Evolutionary conservation across 1,140 invertebrate genomes (phyloP).

Genomic region (Dendrolimus punctatus): DNA sequence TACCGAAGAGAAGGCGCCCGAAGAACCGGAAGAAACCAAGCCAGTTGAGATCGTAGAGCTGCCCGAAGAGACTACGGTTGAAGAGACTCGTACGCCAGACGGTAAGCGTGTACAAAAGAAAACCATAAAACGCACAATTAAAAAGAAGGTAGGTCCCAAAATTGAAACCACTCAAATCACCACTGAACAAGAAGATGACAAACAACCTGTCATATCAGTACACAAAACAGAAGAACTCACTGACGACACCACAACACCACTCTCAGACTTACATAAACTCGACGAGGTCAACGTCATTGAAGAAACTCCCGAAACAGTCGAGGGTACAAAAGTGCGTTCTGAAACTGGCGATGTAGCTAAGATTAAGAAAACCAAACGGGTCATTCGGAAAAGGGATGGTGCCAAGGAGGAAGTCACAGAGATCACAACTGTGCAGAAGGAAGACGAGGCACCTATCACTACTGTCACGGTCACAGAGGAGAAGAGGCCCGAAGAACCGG

Average conservation of each 20-base stretch:
- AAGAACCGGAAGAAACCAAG: not conserved
- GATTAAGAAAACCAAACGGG: slow-evolving; percentile 3
- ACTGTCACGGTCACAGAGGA: slow-evolving; percentile 33
- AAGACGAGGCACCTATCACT: slow-evolving; percentile 16
- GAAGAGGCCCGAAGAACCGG: slow-evolving; percentile 7
- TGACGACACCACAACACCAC: slow-evolving; percentile 4
- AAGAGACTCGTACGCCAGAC: slow-evolving; percentile 12
- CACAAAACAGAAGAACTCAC: slow-evolving; percentile 9
- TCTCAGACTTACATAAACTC: slow-evolving; percentile 5
- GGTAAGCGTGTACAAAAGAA: slow-evolving; percentile 45
- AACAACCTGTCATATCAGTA: slow-evolving; percentile 12
- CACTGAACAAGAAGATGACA: slow-evolving; percentile 32
- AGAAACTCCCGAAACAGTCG: slow-evolving; percentile 4
- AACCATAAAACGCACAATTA: slow-evolving; percentile 38
- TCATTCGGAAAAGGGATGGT: slow-evolving; percentile 1
- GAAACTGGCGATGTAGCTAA: slow-evolving; percentile 1
- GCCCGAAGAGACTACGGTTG: not conserved
- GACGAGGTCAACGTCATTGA: slow-evolving; percentile 1
- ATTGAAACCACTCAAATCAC: slow-evolving; percentile 46
- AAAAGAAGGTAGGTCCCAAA: slow-evolving; percentile 31
- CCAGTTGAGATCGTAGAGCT: not conserved
- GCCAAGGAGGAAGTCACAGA: slow-evolving; percentile 5
- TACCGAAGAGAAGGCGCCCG: not conserved
- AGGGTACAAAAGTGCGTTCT: not conserved
- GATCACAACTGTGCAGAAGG: slow-evolving; percentile 3